These are phyloP conservation scores for Perca fluviatilis DNA, from an alignment of 2,113 vertebrate species.

Conservation along the genomic window DNA sequence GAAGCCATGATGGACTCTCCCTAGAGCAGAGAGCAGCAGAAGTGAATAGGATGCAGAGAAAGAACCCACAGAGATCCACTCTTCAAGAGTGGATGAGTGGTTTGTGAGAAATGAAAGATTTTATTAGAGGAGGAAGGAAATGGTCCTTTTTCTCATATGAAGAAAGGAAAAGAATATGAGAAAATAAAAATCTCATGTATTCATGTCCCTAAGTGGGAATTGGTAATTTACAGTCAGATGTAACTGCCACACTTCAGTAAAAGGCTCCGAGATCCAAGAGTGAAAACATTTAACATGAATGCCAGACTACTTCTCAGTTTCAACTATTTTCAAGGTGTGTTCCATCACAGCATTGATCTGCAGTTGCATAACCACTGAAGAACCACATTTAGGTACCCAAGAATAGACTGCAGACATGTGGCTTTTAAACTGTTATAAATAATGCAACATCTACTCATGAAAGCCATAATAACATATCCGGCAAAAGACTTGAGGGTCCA, in stretches of 20 bases:
- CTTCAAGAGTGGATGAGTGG: slow-evolving; percentile 48
- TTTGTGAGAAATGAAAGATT: slow-evolving; percentile 57
- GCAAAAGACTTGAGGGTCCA: slow-evolving; percentile 63
- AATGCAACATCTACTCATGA: slow-evolving; percentile 66
- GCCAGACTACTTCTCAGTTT: slow-evolving; percentile 42
- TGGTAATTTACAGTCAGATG: slow-evolving; percentile 46
- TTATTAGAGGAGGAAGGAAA: slow-evolving; percentile 54
- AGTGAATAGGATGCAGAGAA: not conserved
- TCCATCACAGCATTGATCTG: slow-evolving; percentile 54
- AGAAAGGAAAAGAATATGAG: slow-evolving; percentile 42
- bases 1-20: slow-evolving; percentile 97
- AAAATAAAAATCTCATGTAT: slow-evolving; percentile 32
- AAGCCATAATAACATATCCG: slow-evolving; percentile 76
- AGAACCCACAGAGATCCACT: slow-evolving; percentile 44
- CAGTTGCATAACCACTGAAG: slow-evolving; percentile 63
- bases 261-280: slow-evolving; percentile 48
- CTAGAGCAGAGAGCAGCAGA: slow-evolving; percentile 52
- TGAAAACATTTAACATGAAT: slow-evolving; percentile 45
- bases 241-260: slow-evolving; percentile 59
- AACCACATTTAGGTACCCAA: slow-evolving; percentile 46
- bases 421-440: slow-evolving; percentile 65
- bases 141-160: slow-evolving; percentile 33
- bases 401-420: slow-evolving; percentile 59
- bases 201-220: slow-evolving; percentile 29
- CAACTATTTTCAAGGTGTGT: slow-evolving; percentile 42